Base-by-base conservation (phyloP, 2,888 invertebrate species). In the Chrysina gloriosa region DNA sequence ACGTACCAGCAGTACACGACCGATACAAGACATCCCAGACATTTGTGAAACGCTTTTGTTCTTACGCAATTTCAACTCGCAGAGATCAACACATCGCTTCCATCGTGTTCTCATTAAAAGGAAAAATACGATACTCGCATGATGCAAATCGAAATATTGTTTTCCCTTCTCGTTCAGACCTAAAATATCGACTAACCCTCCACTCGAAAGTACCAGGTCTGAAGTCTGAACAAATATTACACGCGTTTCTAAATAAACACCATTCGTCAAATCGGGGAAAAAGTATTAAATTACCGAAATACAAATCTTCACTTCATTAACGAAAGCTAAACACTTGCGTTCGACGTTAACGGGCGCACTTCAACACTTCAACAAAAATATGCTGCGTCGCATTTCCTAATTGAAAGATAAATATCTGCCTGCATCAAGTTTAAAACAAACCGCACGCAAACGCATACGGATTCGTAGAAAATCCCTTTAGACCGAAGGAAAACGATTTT, bases 271-370 rank as follows among this genome's bases (percentile, higher is more conserved):
- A 39, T 58, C 14, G 14, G 16, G 39, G 25, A 58, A 56, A 39
- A 58, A 58, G 39, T 58, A 58, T 58, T 39, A 58, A 58, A 39
- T 58, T 58, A 58, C 58, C 39, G 25, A 52, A 52, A 39, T 58
- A 25, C 11, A 29, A 21, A 50, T 58, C 39, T 11, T 58, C 58
- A 58, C 58, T 58, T 58, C 58, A 39, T 58, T 58, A 58, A 36
- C 25, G 25, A 23, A 58, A 25, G 0, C 39, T 39, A 58, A 58
- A 58, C 39, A 58, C 31, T 50, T 11, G 11, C n/a, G 21, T 27
- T 14, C 45, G 50, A 58, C 39, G 23, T 23, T 58, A 58, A 58
- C 58, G 39, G 3, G 23, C 31, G 21, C 58, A 23, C 58, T 39
- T 58, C 58, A 39, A 39, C 58, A 25, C 58, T 25, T 39, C 31